phyloP scores from a whole-genome alignment of 2,888 invertebrate genomes.

The Dyspetes luteomarginatus region DNA sequence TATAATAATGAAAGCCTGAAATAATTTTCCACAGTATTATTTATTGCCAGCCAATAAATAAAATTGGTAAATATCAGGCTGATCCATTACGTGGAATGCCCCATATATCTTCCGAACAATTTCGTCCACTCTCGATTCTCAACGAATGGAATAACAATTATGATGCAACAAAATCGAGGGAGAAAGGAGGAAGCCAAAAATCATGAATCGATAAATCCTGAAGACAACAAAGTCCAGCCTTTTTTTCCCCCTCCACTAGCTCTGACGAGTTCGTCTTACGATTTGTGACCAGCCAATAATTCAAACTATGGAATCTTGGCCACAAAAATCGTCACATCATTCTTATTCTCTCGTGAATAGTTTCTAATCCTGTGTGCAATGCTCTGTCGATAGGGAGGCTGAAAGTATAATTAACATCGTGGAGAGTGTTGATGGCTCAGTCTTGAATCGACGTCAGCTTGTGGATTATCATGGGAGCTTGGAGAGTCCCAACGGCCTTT shows the following conservation, averaged over 20 bases:
- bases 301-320: constrained; percentile 28
- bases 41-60: too few relatives aligned
- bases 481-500: constrained; percentile 61
- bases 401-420: constrained; percentile 76
- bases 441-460: constrained; percentile 67
- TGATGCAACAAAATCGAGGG: constrained; percentile 66
- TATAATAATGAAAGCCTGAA: too few relatives aligned
- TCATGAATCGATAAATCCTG: constrained; percentile 66
- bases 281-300: constrained; percentile 9
- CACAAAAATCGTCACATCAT: background rate
- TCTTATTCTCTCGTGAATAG: constrained; percentile 56
- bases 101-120: constrained; percentile 21
- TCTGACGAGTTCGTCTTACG: constrained; percentile 2
- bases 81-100: too few relatives aligned
- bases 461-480: constrained; percentile 70
- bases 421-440: constrained; percentile 69
- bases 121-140: constrained; percentile 20
- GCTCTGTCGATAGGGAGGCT: constrained; percentile 52
- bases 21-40: too few relatives aligned
- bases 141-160: constrained; percentile 26
- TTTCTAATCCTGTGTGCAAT: constrained; percentile 70
- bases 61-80: too few relatives aligned
- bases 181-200: constrained; percentile 81
- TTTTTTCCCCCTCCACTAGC: constrained; percentile 13
- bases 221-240: constrained; percentile 17